Evolutionary conservation across 2,797 vertebrate species (phyloP).

Genomic region (Acanthiza pusilla): DNA sequence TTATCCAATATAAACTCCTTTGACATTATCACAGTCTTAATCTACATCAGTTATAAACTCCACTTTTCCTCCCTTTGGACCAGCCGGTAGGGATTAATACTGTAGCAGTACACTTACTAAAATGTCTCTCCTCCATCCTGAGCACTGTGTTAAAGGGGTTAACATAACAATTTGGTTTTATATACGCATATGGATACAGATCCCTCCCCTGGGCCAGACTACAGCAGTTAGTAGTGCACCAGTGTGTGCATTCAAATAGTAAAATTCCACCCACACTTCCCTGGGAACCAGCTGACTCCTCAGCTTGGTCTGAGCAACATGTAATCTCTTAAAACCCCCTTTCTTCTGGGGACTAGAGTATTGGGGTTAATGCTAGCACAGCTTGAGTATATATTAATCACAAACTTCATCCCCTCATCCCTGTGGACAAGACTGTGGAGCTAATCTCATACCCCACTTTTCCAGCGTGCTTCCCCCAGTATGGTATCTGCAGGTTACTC

Average conservation of each 20-base stretch:
- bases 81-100: background rate
- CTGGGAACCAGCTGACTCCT: background rate
- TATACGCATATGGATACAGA: background rate
- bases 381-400: background rate
- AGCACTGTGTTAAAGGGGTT: background rate
- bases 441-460: background rate
- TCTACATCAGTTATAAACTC: background rate
- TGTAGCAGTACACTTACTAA: background rate
- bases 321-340: background rate
- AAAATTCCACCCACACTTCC: background rate
- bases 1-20: background rate
- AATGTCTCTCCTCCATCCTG: background rate
- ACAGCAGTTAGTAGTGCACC: background rate
- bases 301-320: accelerated
- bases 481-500: background rate
- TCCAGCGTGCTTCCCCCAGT: background rate
- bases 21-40: background rate
- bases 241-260: accelerated
- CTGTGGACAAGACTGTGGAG: background rate
- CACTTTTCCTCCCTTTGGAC: background rate
- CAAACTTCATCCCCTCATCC: background rate
- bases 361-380: background rate
- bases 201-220: background rate
- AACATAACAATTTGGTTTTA: background rate
- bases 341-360: background rate